A percentile compares a stretch with the other conserved stretches of the same genome.
Evolutionary conservation across 2,888 invertebrate species (phyloP).

Genomic region (Pardosa pseudoannulata): DNA sequence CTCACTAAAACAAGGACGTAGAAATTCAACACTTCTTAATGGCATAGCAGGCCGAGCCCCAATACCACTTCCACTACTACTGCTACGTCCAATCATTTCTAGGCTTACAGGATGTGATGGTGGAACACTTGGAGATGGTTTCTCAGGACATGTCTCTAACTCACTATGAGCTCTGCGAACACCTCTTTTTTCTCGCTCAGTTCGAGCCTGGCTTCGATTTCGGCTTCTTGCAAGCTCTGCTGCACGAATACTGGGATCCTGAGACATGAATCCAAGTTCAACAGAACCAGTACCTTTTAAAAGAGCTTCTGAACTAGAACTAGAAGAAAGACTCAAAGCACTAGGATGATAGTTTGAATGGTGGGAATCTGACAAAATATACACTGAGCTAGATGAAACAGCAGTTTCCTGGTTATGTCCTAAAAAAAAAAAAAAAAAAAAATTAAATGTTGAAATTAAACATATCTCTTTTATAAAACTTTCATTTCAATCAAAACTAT

Average conservation of each 20-base stretch:
- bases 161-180: conserved; percentile 77
- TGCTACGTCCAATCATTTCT: conserved; percentile 74
- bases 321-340: conserved; percentile 70
- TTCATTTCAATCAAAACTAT: no score
- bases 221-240: conserved; percentile 70
- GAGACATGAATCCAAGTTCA: conserved; percentile 80
- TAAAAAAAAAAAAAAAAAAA: conserved; percentile 6
- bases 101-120: conserved; percentile 75
- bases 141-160: conserved; percentile 75
- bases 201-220: conserved; percentile 60
- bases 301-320: conserved; percentile 72
- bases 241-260: conserved; percentile 73
- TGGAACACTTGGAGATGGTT: conserved; percentile 72
- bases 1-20: conserved; percentile 81
- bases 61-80: conserved; percentile 68
- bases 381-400: conserved; percentile 62
- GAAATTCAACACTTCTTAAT: conserved; percentile 72
- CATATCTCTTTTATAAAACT: background rate
- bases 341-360: conserved; percentile 65
- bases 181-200: conserved; percentile 71
- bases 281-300: conserved; percentile 81
- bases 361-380: conserved; percentile 55
- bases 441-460: background rate
- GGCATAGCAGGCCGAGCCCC: conserved; percentile 56
- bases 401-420: conserved; percentile 56